A percentile compares a stretch with the other conserved stretches of the same genome.
Conservation (phyloP, 2,888 invertebrate species). For the Plusia festucae region DNA sequence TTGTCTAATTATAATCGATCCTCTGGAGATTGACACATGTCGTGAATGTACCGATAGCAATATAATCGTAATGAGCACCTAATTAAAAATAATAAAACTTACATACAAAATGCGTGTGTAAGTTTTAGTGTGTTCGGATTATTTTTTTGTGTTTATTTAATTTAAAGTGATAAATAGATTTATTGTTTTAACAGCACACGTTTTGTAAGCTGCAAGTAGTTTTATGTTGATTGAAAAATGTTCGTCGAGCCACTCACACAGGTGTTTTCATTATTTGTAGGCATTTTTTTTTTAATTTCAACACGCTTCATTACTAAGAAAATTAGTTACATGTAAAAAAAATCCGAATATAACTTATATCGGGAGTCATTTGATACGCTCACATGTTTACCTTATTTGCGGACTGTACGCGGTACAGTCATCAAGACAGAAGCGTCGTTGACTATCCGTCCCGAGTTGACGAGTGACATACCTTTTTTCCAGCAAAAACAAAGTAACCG, state of each 20-base stretch:
- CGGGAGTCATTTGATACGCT: slow-evolving; percentile 26
- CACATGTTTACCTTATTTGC: slow-evolving; percentile 26
- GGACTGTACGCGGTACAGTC: slow-evolving; percentile 45
- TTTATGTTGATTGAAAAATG: no score
- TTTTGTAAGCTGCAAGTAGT: no score
- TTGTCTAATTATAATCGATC: slow-evolving; percentile 75
- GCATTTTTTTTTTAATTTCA: no score
- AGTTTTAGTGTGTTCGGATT: no score
- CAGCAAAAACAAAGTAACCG: slow-evolving; percentile 50
- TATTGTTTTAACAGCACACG: no score
- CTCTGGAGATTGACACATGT: slow-evolving; percentile 75
- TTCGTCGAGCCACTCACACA: no score
- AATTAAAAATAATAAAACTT: background rate
- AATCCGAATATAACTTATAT: background rate
- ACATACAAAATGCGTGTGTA: no score
- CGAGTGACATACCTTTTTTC: slow-evolving; percentile 65
- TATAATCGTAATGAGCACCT: background rate
- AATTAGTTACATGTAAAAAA: background rate
- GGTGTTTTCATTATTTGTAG: no score
- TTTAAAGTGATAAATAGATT: no score
- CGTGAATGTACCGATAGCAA: slow-evolving; percentile 55
- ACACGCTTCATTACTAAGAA: no score
- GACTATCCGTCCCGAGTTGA: slow-evolving; percentile 54
- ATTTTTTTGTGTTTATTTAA: no score
- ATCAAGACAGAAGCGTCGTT: slow-evolving; percentile 50